These are phyloP conservation scores for Neomorphus geoffroyi DNA, from an alignment of 2,797 vertebrate genomes.

Conservation along the genomic window DNA sequence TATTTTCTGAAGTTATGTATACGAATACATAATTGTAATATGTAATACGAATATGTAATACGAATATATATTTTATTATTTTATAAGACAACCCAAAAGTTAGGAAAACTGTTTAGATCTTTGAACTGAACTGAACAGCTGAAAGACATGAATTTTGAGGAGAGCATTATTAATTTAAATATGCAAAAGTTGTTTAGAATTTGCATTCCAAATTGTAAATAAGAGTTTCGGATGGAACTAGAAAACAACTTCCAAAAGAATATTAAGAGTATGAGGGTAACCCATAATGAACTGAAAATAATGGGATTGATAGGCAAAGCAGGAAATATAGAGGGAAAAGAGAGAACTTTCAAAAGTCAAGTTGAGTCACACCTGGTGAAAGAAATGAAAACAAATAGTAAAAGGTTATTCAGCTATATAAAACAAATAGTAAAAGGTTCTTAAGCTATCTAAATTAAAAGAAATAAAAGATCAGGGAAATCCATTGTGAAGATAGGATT, in stretches of 20 bases:
- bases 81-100: background rate
- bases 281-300: background rate
- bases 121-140: background rate
- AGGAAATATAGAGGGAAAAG: background rate
- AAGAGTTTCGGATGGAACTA: background rate
- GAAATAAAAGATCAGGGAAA: slow-evolving; percentile 17
- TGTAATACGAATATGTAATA: no score
- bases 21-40: no score
- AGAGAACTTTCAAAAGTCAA: slow-evolving; percentile 29
- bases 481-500: slow-evolving; percentile 17
- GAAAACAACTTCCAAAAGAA: background rate
- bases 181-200: background rate
- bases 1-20: background rate
- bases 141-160: background rate
- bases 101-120: background rate
- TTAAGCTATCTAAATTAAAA: slow-evolving; percentile 21
- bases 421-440: slow-evolving; percentile 52
- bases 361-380: slow-evolving; percentile 5
- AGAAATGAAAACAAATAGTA: slow-evolving; percentile 63
- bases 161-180: background rate
- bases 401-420: slow-evolving; percentile 53
- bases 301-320: background rate
- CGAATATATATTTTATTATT: background rate
- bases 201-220: background rate
- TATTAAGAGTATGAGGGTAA: background rate